These are phyloP conservation scores for Cryptotis parvus DNA, from an alignment of 2,113 vertebrate species.

Conservation along the genomic window DNA sequence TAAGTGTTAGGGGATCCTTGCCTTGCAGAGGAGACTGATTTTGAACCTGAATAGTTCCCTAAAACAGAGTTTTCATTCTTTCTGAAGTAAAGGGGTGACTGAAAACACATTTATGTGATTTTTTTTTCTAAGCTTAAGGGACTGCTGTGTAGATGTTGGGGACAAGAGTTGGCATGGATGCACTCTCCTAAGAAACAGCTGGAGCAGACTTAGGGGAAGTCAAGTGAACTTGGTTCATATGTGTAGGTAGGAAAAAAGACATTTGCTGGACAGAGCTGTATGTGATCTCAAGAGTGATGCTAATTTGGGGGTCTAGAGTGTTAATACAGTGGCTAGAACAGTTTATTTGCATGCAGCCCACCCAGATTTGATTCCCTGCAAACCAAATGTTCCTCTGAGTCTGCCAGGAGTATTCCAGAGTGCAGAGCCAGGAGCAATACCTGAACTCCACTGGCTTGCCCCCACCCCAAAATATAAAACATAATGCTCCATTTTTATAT, in stretches of 20 bases:
- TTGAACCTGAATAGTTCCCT: not conserved
- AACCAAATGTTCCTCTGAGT: no score
- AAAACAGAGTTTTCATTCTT: conserved; percentile 58
- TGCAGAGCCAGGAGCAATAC: no score
- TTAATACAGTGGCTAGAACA: no score
- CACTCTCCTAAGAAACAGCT: conserved; percentile 15
- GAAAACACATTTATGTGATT: conserved; percentile 44
- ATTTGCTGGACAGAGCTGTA: not conserved
- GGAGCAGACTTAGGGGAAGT: not conserved
- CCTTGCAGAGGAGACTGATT: not conserved
- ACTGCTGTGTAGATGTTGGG: conserved; percentile 16
- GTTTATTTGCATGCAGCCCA: no score
- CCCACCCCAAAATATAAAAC: no score
- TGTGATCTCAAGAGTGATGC: not conserved
- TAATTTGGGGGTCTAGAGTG: no score
- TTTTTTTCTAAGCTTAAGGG: conserved; percentile 54
- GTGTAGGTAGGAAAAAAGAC: conserved; percentile 18
- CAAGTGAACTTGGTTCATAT: not conserved
- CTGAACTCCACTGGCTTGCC: no score
- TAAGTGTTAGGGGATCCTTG: not conserved
- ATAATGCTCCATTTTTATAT: not conserved
- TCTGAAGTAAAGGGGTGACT: conserved; percentile 52
- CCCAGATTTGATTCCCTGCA: no score
- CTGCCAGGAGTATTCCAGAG: no score
- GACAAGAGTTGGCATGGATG: conserved; percentile 24